Base-by-base conservation (phyloP, 2,888 invertebrate species). In the Phyto melanocephala region DNA sequence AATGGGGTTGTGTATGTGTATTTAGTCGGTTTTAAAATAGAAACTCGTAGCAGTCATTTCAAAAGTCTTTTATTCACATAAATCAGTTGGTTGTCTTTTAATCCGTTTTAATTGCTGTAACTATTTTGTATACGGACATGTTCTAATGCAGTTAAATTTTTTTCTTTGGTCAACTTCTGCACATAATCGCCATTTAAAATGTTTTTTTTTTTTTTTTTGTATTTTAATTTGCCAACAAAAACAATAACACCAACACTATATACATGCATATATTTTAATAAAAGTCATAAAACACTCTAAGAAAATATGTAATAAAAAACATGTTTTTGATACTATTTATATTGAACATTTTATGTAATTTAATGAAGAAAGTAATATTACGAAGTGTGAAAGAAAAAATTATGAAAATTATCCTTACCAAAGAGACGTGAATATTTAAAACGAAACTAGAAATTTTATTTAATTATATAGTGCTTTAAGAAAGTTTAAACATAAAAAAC, bases 11-110 rank as follows among this genome's bases (percentile, higher is more conserved):
- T 0, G 22, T 68, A 24, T n/a, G 35, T 33, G 15, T 28, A 35
- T 28, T 37, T 28, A 28, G 13, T 33, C 37, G 22, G 24, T 22
- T 54, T 52, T 74, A 74, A 60, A 74, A 68, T 79, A 81, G 79
- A 80, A 83, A 80, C 81, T 83, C 81, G 67, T 88, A 88, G 87
- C 87, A 87, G 88, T 87, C 87, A 88, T 89, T 89, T 87, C 86
- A 86, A 87, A 87, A 89, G 86, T 45, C 67, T 88, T 80, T 87
- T 87, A 87, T 86, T 86, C 86, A 86, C 88, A 89, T 89, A 89
- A 89, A 89, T 89, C 89, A 86, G 84, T 82, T 70, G 80, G 47
- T 72, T 86, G 84, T 86, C 86, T 84, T 84, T 86, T 86, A 86
- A 86, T 85, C 86, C 86, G 65, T 85, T 86, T 86, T 86, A 86